These are phyloP conservation scores for Neoscelio sp. DNA, from an alignment of 2,888 invertebrate species.

Conservation along the genomic window DNA sequence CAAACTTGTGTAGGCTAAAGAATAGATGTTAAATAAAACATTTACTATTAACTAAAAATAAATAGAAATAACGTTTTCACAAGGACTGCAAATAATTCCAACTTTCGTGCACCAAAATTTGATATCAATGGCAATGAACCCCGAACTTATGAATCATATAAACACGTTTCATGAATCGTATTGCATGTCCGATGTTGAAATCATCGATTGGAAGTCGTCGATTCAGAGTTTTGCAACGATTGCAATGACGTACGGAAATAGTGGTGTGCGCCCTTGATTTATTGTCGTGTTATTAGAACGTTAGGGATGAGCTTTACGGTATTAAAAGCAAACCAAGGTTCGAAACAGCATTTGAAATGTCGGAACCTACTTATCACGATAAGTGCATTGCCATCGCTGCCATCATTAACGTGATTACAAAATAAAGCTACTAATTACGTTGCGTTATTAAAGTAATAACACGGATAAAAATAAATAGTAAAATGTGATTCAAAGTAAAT, in stretches of 20 bases:
- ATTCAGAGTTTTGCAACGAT: slow-evolving; percentile 23
- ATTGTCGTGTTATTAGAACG: slow-evolving; percentile 78
- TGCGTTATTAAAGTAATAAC: background rate
- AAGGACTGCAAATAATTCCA: slow-evolving; percentile 8
- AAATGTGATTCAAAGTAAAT: too few relatives aligned
- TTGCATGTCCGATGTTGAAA: slow-evolving; percentile 21
- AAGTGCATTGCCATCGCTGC: slow-evolving; percentile 52
- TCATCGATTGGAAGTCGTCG: slow-evolving; percentile 39
- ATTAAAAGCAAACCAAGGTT: slow-evolving; percentile 73
- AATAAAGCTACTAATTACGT: background rate
- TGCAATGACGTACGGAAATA: slow-evolving; percentile 30
- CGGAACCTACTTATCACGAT: slow-evolving; percentile 70
- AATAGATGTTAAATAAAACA: too few relatives aligned
- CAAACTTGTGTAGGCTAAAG: too few relatives aligned
- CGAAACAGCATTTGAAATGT: too few relatives aligned
- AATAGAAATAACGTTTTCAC: slow-evolving; percentile 1
- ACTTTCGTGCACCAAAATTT: slow-evolving; percentile 11
- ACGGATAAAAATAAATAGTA: too few relatives aligned
- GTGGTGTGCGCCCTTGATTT: slow-evolving; percentile 74
- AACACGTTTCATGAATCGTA: slow-evolving; percentile 13
- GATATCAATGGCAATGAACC: slow-evolving; percentile 35
- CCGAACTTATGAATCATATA: slow-evolving; percentile 28
- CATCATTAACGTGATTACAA: slow-evolving; percentile 15
- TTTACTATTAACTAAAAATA: slow-evolving; percentile 6
- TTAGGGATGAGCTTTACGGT: slow-evolving; percentile 69